Percentiles rank a stretch among this genome's conserved stretches.
Evolutionary conservation across 1,140 invertebrate species (phyloP).

Genomic region (Diabrotica undecimpunctata): DNA sequence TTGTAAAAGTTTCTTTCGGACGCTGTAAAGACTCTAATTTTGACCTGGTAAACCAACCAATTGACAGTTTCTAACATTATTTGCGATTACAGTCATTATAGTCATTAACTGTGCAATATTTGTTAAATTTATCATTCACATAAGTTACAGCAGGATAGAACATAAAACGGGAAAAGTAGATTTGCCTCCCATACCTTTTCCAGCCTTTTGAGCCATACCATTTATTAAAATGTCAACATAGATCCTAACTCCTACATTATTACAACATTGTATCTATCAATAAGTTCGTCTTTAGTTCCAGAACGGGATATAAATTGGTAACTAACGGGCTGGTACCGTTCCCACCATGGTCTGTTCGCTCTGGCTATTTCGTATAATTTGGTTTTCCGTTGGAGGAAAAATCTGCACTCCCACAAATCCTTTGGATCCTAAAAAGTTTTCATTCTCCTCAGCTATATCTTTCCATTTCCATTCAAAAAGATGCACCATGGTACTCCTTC

Average conservation of each 20-base stretch:
- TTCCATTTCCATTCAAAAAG: slow-evolving; percentile 80
- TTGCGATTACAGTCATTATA: slow-evolving; percentile 40
- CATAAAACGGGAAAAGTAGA: slow-evolving; percentile 50
- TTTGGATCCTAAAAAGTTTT: slow-evolving; percentile 69
- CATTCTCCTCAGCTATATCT: slow-evolving; percentile 79
- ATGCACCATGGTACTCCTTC: slow-evolving; percentile 63
- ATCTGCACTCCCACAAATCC: slow-evolving; percentile 72
- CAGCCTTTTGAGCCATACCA: slow-evolving; percentile 16
- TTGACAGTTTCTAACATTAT: slow-evolving; percentile 68
- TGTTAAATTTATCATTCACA: slow-evolving; percentile 54
- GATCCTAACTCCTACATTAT: slow-evolving; percentile 33
- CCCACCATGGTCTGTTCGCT: slow-evolving; percentile 66
- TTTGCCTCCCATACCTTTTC: slow-evolving; percentile 56
- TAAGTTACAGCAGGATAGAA: slow-evolving; percentile 59
- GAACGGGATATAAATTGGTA: slow-evolving; percentile 75
- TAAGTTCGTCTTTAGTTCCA: slow-evolving; percentile 66
- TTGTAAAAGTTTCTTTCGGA: slow-evolving; percentile 59
- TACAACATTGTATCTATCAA: slow-evolving; percentile 54
- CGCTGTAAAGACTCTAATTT: slow-evolving; percentile 56
- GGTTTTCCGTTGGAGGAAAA: background rate
- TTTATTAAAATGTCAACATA: slow-evolving; percentile 20
- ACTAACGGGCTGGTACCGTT: slow-evolving; percentile 85
- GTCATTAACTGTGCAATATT: slow-evolving; percentile 48
- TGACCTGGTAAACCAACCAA: slow-evolving; percentile 45
- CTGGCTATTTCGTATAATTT: background rate